Base-by-base conservation (phyloP, 1,140 invertebrate genomes). In the Musca domestica region DNA sequence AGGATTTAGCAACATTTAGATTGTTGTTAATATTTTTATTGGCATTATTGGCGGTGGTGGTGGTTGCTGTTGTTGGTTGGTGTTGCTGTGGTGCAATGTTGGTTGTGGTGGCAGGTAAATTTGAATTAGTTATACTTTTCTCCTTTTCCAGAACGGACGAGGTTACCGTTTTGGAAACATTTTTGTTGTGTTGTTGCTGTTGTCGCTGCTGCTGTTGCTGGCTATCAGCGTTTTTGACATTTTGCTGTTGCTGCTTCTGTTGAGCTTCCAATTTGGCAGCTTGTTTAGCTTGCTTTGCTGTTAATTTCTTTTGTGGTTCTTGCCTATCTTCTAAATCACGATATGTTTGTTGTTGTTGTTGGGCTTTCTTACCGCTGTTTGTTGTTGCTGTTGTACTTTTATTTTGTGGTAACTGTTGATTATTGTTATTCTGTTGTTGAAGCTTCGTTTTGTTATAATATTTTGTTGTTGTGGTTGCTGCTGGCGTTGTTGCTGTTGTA, bases 261-360 rank as follows among this genome's bases (percentile, higher is more conserved):
- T 46, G 67, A 9, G 58, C 49, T 49, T 30, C 58, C 25, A 34
- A 30, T 64, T 67, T 67, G 19, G 64, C 64, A 22, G 68, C 68
- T 20, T 64, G 64, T 30, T 72, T 71, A 6, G 69, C 70, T 52
- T 68, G 72, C 52, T 72, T 72, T 64, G 67, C 68, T 66, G 71
- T 72, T 69, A 65, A 69, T 70, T 70, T 78, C 63, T 72, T 71
- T 71, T 70, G 67, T 66, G 30, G 66, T 56, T 23, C 41, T 67
- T 51, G 51, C 15, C 22, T 67, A 27, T 69, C 47, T 41, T 58
- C 67, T 27, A 25, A 27, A 25, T 65, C 67, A n/a, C 56, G 56
- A 61, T 61, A 61, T 61, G 56, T 61, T 65, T 65, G 27, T 52
- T 25, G 25, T 51, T 49, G 15, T 66, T 65, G 73, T 77, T 69